Base-by-base conservation (phyloP, 2,888 invertebrate species). In the Pecten maximus region DNA sequence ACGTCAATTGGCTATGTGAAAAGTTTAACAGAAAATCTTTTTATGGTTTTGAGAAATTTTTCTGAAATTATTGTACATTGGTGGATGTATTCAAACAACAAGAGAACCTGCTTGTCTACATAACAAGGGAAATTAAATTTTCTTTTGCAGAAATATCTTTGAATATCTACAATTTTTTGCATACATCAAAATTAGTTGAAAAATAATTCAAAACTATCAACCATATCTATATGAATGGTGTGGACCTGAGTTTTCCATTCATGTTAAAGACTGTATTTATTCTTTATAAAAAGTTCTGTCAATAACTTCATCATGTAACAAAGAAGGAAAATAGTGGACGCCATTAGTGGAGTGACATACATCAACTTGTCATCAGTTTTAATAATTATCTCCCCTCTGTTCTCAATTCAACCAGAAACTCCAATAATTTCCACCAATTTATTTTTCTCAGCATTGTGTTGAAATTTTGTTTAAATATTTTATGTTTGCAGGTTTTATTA, bases 321-420 rank as follows among this genome's bases (percentile, higher is more conserved):
- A 23, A 74, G 35, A 28, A 8, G 74, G 8, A 74, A 28, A 74
- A 74, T 28, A 35, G 35, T 2, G 35, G 28, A 6, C 35, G 16
- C 74, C 74, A 74, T 74, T 74, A 74, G 35, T 15, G 15, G 74
- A 2, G 28, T 28, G 74, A 74, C 2, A 74, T 74, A 74, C 28
- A 74, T 74, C 74, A 74, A 4, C 12, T 0, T 60, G 60, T 23
- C n/a, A n/a, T 60, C 10, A 6, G 6, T 74, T 60, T 35, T 74
- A 6, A 10, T 74, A 74, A 74, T 35, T 74, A 74, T 28, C 74
- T 74, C 23, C 23, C 35, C 8, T 74, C 2, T 35, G 8, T 74
- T 28, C 35, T 74, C 74, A 28, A 74, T 74, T 74, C 35, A 74
- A 74, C 74, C 74, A 74, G 74, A 74, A 74, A 74, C 74, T 23